phyloP scores from a whole-genome alignment of 2,888 invertebrate genomes.

The Drosophila greeni region DNA sequence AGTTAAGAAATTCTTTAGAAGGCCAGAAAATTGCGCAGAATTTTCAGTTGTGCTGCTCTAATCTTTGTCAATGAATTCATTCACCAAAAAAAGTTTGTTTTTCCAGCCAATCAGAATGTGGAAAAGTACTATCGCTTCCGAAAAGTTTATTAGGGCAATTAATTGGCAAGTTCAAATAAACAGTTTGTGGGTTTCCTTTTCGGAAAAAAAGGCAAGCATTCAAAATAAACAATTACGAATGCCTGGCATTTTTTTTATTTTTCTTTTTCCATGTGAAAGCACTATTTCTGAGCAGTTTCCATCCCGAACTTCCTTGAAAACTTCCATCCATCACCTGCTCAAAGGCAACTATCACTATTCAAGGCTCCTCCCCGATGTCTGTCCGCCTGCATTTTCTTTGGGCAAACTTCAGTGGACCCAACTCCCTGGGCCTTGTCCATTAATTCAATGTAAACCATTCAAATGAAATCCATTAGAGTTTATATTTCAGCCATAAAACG shows the following conservation, averaged over 20 bases:
- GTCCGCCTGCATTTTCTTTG: not conserved
- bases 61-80: slow-evolving; percentile 3
- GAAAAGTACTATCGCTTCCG: slow-evolving; percentile 28
- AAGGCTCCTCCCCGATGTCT: not conserved
- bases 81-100: slow-evolving; percentile 8
- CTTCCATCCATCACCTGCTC: slow-evolving; percentile 26
- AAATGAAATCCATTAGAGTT: slow-evolving; percentile 68
- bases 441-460: slow-evolving; percentile 58
- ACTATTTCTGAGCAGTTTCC: not conserved
- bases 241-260: not conserved
- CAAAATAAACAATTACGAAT: slow-evolving; percentile 30
- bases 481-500: slow-evolving; percentile 63
- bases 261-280: slow-evolving; percentile 1
- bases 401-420: slow-evolving; percentile 20
- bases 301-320: slow-evolving; percentile 4
- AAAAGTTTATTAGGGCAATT: slow-evolving; percentile 27
- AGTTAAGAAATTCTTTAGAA: not conserved
- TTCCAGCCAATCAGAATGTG: slow-evolving; percentile 12
- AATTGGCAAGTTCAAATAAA: slow-evolving; percentile 22
- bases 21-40: not conserved
- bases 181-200: slow-evolving; percentile 8
- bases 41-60: not conserved
- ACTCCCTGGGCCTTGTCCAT: slow-evolving; percentile 35
- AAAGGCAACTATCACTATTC: slow-evolving; percentile 8
- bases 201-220: slow-evolving; percentile 6